Evolutionary conservation across 1,140 invertebrate species (phyloP).

Genomic region (Neodiprion pinetum): DNA sequence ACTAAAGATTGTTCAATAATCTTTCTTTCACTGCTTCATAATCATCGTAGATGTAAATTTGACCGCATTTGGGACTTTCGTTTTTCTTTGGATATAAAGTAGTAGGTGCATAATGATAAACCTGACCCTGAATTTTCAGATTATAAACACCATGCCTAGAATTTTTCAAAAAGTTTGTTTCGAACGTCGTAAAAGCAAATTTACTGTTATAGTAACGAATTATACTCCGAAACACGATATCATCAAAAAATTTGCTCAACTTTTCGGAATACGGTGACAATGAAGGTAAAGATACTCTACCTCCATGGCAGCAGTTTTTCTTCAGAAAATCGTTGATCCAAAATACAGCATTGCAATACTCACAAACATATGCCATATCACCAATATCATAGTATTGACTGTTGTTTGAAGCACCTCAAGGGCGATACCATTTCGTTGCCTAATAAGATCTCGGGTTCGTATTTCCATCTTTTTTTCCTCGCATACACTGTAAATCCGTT

Average conservation of each 20-base stretch:
- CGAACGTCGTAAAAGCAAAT: too few species aligned
- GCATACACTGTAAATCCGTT: neutral
- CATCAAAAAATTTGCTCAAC: too few species aligned
- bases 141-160: too few species aligned
- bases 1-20: neutral
- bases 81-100: neutral
- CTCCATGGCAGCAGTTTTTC: slow-evolving; percentile 34
- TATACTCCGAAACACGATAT: too few species aligned
- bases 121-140: too few species aligned
- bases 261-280: neutral
- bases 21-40: neutral
- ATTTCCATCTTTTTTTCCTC: slow-evolving; percentile 3
- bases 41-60: neutral
- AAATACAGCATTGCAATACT: slow-evolving; percentile 20
- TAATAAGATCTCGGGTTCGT: slow-evolving; percentile 10
- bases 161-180: too few species aligned
- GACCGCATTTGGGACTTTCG: neutral
- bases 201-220: too few species aligned
- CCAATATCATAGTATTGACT: slow-evolving; percentile 6
- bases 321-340: slow-evolving; percentile 19
- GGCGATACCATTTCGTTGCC: neutral
- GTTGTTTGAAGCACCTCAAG: slow-evolving; percentile 27
- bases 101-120: neutral
- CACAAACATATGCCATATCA: slow-evolving; percentile 23
- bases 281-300: neutral